Percentiles rank a stretch among this genome's conserved stretches.
phyloP scores from a whole-genome alignment of 2,888 invertebrate species.

The Saturnia pavonia region DNA sequence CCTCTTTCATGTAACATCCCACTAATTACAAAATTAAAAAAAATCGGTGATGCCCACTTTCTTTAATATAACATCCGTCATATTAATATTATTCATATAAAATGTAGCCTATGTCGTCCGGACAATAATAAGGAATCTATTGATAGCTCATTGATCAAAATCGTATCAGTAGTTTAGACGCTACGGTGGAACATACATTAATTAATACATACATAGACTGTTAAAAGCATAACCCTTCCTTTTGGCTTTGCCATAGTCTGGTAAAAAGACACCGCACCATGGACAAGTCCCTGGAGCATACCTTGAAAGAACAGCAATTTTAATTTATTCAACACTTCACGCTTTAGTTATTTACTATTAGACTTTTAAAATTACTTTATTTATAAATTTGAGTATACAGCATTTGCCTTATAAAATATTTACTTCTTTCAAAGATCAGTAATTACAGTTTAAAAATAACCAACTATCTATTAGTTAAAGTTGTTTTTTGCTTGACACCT shows the following conservation, averaged over 20 bases:
- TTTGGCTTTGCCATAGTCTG: too few species aligned
- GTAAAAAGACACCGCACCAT: neutral
- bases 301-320: neutral
- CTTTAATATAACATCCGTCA: too few species aligned
- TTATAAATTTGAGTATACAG: constrained; percentile 20
- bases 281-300: neutral
- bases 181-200: too few species aligned
- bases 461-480: neutral
- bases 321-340: constrained; percentile 8
- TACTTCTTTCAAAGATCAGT: neutral
- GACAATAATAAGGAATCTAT: too few species aligned
- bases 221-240: neutral
- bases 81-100: too few species aligned
- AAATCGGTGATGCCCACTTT: too few species aligned
- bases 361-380: constrained; percentile 20
- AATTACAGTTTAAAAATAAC: neutral
- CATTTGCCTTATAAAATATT: constrained; percentile 17
- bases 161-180: too few species aligned
- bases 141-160: too few species aligned
- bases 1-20: too few species aligned
- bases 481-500: neutral
- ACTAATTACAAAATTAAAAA: too few species aligned
- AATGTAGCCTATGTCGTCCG: too few species aligned
- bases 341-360: constrained; percentile 12
- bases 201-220: neutral